A percentile compares a stretch with the other conserved stretches of the same genome.
phyloP scores from a whole-genome alignment of 2,797 vertebrate genomes.

The Thunnus albacares region DNA sequence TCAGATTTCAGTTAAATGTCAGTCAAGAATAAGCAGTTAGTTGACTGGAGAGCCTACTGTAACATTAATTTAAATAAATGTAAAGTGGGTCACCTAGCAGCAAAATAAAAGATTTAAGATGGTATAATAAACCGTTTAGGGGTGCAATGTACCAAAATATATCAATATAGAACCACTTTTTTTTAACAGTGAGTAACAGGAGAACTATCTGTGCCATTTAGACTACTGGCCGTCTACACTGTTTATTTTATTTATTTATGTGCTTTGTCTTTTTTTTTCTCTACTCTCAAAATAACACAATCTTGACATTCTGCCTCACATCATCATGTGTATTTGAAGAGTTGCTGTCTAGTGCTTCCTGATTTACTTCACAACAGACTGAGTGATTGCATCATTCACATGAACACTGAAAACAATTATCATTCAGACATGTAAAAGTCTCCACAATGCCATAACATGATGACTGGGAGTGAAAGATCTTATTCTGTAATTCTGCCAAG shows the following conservation, averaged over 20 bases:
- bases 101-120: not conserved
- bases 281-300: conserved; percentile 53
- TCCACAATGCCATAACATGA: conserved; percentile 76
- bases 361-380: conserved; percentile 72
- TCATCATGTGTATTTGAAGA: conserved; percentile 64
- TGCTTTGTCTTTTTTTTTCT: not conserved
- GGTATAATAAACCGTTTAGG: not conserved
- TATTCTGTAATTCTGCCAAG: conserved; percentile 71
- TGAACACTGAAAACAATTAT: conserved; percentile 73
- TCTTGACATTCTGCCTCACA: conserved; percentile 74
- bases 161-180: not conserved
- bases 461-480: conserved; percentile 81
- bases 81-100: not conserved
- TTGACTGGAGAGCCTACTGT: not conserved
- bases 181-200: no score
- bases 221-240: not conserved
- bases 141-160: not conserved
- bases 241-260: conserved; percentile 11
- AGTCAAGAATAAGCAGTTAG: not conserved
- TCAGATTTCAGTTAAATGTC: conserved; percentile 4
- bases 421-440: conserved; percentile 77
- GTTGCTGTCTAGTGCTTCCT: conserved; percentile 64
- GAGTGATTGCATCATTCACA: conserved; percentile 80
- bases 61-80: not conserved
- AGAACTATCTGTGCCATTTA: not conserved